Evolutionary conservation across 2,888 invertebrate species (phyloP).

Genomic region (Prosapia bicincta): DNA sequence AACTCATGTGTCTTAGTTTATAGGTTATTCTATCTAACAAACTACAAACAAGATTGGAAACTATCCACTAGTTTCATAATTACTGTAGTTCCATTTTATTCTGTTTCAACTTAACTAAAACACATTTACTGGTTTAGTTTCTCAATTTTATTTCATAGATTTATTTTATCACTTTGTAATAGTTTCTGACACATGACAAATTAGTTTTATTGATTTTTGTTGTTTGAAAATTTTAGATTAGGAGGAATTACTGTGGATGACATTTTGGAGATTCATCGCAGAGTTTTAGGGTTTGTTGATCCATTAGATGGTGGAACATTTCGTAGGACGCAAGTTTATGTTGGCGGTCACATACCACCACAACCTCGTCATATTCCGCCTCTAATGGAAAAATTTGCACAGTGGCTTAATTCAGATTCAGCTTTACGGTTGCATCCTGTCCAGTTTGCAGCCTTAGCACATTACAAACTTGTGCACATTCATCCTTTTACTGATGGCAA

Average conservation of each 20-base stretch:
- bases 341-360: constrained; percentile 93
- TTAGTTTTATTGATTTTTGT: too few species aligned
- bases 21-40: too few species aligned
- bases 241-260: constrained; percentile 78
- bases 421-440: constrained; percentile 85
- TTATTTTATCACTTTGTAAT: too few species aligned
- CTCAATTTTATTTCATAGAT: too few species aligned
- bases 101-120: too few species aligned
- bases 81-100: too few species aligned
- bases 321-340: constrained; percentile 86
- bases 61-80: too few species aligned
- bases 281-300: constrained; percentile 93
- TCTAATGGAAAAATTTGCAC: constrained; percentile 84
- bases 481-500: constrained; percentile 98
- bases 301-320: constrained; percentile 88
- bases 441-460: constrained; percentile 90
- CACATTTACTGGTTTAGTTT: too few species aligned
- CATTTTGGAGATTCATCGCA: constrained; percentile 85
- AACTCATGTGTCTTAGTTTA: too few species aligned
- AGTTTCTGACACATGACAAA: too few species aligned
- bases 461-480: constrained; percentile 94
- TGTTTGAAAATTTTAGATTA: constrained; percentile 57
- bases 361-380: constrained; percentile 74
- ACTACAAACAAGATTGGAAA: too few species aligned
- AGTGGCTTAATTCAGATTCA: constrained; percentile 89